Evolutionary conservation across 2,797 vertebrate genomes (phyloP).

Genomic region (Gymnoscopelus braueri): DNA sequence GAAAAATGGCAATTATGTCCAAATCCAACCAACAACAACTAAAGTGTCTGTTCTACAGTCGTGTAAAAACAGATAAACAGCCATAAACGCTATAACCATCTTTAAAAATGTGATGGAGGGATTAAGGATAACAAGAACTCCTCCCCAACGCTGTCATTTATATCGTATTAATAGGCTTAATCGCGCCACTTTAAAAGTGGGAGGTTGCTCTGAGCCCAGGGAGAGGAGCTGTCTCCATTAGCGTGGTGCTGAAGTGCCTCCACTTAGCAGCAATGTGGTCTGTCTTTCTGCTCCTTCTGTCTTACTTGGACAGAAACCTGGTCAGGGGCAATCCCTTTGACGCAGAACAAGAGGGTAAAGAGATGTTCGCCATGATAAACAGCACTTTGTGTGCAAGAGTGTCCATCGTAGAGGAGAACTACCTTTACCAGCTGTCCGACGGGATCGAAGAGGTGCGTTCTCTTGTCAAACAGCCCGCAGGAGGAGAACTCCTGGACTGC

Average conservation of each 20-base stretch:
- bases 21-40: too few relatives aligned
- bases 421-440: conserved; percentile 80
- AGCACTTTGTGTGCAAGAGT: conserved; percentile 74
- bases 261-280: conserved; percentile 76
- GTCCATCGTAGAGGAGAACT: conserved; percentile 50
- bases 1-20: too few relatives aligned
- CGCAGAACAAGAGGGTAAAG: conserved; percentile 68
- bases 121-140: conserved; percentile 75
- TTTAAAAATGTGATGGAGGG: too few relatives aligned
- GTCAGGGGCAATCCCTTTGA: conserved; percentile 68
- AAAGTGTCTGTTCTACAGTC: too few relatives aligned
- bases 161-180: conserved; percentile 65
- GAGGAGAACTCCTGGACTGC: conserved; percentile 71
- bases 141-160: conserved; percentile 74
- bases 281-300: conserved; percentile 81
- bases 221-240: conserved; percentile 79
- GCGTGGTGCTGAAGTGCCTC: conserved; percentile 81
- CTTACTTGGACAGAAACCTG: conserved; percentile 78
- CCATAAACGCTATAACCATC: too few relatives aligned
- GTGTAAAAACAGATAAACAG: too few relatives aligned
- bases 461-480: conserved; percentile 51
- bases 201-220: conserved; percentile 26
- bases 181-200: conserved; percentile 73
- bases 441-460: conserved; percentile 76
- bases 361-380: conserved; percentile 67